Percentiles rank a stretch among this genome's conserved stretches.
phyloP scores from a whole-genome alignment of 2,888 invertebrate species.

The Leptura quadrifasciata region DNA sequence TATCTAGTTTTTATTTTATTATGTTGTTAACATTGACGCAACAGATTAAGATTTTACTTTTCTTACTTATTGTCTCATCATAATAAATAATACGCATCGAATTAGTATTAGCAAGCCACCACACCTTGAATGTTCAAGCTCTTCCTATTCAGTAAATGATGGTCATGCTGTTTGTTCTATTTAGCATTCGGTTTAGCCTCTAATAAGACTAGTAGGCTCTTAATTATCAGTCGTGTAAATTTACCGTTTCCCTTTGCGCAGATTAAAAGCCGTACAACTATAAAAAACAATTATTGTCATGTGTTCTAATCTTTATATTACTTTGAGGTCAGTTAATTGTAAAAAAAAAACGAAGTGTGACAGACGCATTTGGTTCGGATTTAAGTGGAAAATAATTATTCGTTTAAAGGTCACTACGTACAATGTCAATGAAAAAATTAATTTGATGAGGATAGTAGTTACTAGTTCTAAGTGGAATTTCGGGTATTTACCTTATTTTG shows the following conservation, averaged over 20 bases:
- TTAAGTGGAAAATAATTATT: slow-evolving; percentile 22
- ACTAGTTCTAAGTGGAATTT: slow-evolving; percentile 1
- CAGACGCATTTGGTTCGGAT: background rate
- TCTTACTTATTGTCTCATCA: background rate
- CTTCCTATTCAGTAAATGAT: background rate
- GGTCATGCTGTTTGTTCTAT: slow-evolving; percentile 7
- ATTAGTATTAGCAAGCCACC: background rate
- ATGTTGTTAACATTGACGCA: background rate
- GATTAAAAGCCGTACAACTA: slow-evolving; percentile 14
- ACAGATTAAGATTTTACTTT: background rate
- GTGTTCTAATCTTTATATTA: slow-evolving; percentile 18
- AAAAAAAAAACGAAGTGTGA: slow-evolving; percentile 4
- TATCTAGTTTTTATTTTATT: background rate
- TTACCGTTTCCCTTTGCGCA: slow-evolving; percentile 16
- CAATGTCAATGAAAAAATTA: slow-evolving; percentile 24
- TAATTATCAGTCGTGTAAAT: slow-evolving; percentile 23
- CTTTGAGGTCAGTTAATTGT: slow-evolving; percentile 24
- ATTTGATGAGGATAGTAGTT: slow-evolving; percentile 9
- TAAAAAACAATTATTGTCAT: slow-evolving; percentile 25
- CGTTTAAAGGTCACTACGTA: background rate
- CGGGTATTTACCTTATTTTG: background rate
- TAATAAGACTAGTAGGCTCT: slow-evolving; percentile 8
- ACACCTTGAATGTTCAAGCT: background rate
- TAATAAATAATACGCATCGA: background rate
- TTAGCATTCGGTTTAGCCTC: slow-evolving; percentile 16